Base-by-base conservation (phyloP, 2,888 invertebrate genomes). In the Eurytoma adleriae region DNA sequence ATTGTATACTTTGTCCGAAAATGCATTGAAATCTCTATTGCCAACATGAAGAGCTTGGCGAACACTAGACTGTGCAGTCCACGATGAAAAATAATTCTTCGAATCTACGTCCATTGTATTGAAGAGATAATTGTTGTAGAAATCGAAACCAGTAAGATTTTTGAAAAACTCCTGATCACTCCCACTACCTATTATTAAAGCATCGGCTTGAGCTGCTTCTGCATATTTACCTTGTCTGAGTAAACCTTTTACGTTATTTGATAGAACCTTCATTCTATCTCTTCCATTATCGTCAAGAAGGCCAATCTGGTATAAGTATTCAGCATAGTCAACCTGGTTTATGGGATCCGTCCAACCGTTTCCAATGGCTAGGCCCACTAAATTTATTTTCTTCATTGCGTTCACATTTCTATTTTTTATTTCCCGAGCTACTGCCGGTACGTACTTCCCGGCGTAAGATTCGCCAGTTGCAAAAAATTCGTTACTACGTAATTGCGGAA, bases 381-480 rank as follows among this genome's bases (percentile, higher is more conserved):
- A 89, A 88, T 96, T 96, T n/a, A 96, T 95, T 89, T 94, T 94
- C 5, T 92, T 90, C 72, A 92, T 89, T 0, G 94, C 93, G 4
- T 85, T 88, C 12, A 92, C 91, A 85, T 93, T 93, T 83, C 94
- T 94, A 83, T 93, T 92, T 85, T 95, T 94, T 77, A 96, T 96
- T 0, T 95, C 94, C 87, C 95, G 94, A 0, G 94, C 93, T 70
- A 96, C 90, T 0, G 97, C 96, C 0, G 98, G 98, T 0, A 94
- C 93, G 88, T 95, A 95, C 89, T 94, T 94, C 0, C 98, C 97
- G 61, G 94, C 97, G 88, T 97, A 97, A 0, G 97, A 97, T 91
- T 98, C 98, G 0, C 98, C 98, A 0, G 96, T 95, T 0, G 97
- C 94, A 91, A 94, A 98, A 89, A 98, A 97, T 70, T 95, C 95